Evolutionary conservation across 2,797 vertebrate species (phyloP).

Genomic region (Lophius americanus): DNA sequence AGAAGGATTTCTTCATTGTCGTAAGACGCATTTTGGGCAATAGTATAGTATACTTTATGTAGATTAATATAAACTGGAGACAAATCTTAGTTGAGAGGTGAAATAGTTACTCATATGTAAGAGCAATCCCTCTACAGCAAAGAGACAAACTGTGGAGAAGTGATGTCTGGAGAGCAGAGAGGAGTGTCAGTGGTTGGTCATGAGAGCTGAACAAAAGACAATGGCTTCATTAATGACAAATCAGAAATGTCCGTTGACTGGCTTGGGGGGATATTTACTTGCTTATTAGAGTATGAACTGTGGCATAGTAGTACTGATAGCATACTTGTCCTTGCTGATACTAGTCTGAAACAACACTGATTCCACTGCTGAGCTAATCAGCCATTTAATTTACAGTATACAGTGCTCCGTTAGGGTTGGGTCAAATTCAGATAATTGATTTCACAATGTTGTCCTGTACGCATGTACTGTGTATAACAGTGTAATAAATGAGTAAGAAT

Average conservation of each 20-base stretch:
- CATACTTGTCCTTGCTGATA: conserved; percentile 7
- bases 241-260: conserved; percentile 16
- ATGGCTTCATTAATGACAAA: conserved; percentile 59
- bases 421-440: too few species aligned
- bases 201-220: conserved; percentile 54
- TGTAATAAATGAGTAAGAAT: too few species aligned
- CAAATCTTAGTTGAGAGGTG: background rate
- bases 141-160: conserved; percentile 12
- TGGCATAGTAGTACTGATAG: too few species aligned
- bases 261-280: conserved; percentile 20
- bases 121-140: conserved; percentile 8
- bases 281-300: background rate
- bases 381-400: too few species aligned
- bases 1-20: background rate
- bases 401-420: too few species aligned
- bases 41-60: background rate
- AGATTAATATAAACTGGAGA: background rate
- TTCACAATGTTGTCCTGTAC: too few species aligned
- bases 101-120: too few species aligned
- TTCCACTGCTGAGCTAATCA: background rate
- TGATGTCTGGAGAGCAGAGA: conserved; percentile 9
- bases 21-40: too few species aligned
- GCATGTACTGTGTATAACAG: too few species aligned
- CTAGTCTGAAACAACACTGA: background rate
- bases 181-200: conserved; percentile 50